Base-by-base conservation (phyloP, 2,888 invertebrate species). In the Cerceris rybyensis region DNA sequence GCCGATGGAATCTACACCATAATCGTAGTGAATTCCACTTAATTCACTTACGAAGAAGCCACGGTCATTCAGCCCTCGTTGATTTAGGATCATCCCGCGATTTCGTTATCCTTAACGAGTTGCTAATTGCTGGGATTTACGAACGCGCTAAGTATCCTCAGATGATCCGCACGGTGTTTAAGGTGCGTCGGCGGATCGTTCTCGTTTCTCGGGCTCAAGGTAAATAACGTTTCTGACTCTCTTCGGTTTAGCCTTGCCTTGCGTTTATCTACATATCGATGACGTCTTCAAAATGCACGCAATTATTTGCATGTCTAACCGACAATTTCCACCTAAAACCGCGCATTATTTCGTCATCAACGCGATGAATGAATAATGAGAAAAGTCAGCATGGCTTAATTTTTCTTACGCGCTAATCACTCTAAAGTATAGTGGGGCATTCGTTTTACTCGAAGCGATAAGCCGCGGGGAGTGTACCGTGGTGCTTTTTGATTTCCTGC, bases 91-190 rank as follows among this genome's bases (percentile, higher is more conserved):
- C 78, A 78, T 52, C 65, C 16, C 50, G 75, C 58, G 70, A 67
- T 82, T 82, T 86, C 79, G 67, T 85, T 87, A 81, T 84, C 70
- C 81, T 65, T 63, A 77, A 84, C 73, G 81, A 80, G 80, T 80
- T 74, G 82, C 86, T 89, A 89, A 90, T 90, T 89, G 85, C 83
- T 67, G 76, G 84, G 84, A 88, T 89, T 90, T 88, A 89, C 86
- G 88, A 90, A 83, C 86, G 71, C 81, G 68, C 85, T 84, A 79
- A 87, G 75, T 83, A 86, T 87, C 80, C 78, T 74, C 63, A 81
- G 69, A 73, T 84, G 68, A 77, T 69, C 77, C 70, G 65, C 75
- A 75, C 63, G 60, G 69, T 69, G 67, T 75, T 69, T 52, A 58
- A 72, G 49, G 43, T 63, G 78, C 70, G 81, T 77, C 71, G 68